These are phyloP conservation scores for Eretmocerus hayati DNA, from an alignment of 2,888 invertebrate genomes.

Conservation along the genomic window DNA sequence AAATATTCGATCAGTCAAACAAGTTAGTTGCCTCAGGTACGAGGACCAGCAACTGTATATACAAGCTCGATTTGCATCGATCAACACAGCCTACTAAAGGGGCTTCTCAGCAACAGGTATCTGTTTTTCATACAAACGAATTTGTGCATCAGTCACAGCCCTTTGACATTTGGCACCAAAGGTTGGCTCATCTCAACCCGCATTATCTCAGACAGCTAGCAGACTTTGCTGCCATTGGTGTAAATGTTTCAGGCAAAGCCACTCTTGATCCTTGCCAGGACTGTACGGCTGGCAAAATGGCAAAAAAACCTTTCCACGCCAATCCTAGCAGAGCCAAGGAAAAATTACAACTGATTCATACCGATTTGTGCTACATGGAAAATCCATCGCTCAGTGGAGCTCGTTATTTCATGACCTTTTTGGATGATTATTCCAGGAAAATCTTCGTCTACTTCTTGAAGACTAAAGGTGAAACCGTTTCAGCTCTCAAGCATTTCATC, in stretches of 20 bases:
- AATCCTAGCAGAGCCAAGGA: no score
- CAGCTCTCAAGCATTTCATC: background rate
- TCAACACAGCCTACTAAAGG: no score
- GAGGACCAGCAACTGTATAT: no score
- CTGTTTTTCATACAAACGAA: background rate
- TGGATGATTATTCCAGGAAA: background rate
- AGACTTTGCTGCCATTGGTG: background rate
- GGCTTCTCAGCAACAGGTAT: background rate
- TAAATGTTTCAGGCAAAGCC: background rate
- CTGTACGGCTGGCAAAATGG: no score
- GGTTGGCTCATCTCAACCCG: background rate
- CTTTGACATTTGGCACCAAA: background rate
- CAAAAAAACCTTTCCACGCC: no score
- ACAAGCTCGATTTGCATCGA: no score
- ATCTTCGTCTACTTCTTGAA: background rate
- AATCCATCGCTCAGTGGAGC: background rate
- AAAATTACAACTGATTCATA: background rate
- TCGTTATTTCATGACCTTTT: background rate
- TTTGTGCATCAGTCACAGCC: background rate
- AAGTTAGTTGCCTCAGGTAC: no score
- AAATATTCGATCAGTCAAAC: no score
- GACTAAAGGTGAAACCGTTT: background rate
- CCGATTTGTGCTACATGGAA: background rate
- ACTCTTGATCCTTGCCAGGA: background rate
- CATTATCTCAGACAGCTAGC: background rate